Evolutionary conservation across 2,113 vertebrate species (phyloP), one percentile per base, ranked within the genome.

Genomic region (Myrmophylax atrothorax): DNA sequence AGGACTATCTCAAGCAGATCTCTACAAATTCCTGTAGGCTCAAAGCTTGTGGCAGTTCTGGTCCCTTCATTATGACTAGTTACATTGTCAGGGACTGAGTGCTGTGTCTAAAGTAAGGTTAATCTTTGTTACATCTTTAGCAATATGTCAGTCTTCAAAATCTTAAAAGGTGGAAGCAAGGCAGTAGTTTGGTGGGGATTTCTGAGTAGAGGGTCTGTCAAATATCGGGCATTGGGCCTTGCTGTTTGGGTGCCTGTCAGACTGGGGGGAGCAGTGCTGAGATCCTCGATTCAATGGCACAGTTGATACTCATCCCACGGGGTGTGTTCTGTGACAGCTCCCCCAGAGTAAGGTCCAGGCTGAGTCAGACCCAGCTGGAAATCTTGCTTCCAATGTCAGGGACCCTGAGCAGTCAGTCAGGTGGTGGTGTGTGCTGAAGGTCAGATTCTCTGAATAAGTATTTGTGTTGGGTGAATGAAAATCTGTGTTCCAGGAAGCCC

Each of bases 231-330:
- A 16, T 25, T 86, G 33, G 29, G 14, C 64, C 70, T 59, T 46
- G 31, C 55, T 78, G 24, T 53, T 69, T 0, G 7, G 26, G n/a
- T 55, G n/a, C 9, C 1, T 28, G 37, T 70, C 17, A 52, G 14
- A 40, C 28, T 56, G 53, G 53, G 69, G 37, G 38, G 69, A 37
- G 37, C 53, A 44, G n/a, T n/a, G 37, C 62, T 85, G 26, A 44
- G 31, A n/a, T 64, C 38, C 44, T 75, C 44, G 22, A 14, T 72
- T 46, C 62, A 22, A 33, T 24, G 42, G 47, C 26, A 29, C 15
- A 49, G 58, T 16, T 42, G 37, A 23, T 44, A 0, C 0, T 77
- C 1, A 0, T 66, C 73, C 38, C 42, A 10, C 9, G 4, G 47
- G 26, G 4, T 50, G 35, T 49, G 12, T 78, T 59, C 74, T 75